Evolutionary conservation across 2,888 invertebrate species (phyloP).

Genomic region (Noctua janthe): DNA sequence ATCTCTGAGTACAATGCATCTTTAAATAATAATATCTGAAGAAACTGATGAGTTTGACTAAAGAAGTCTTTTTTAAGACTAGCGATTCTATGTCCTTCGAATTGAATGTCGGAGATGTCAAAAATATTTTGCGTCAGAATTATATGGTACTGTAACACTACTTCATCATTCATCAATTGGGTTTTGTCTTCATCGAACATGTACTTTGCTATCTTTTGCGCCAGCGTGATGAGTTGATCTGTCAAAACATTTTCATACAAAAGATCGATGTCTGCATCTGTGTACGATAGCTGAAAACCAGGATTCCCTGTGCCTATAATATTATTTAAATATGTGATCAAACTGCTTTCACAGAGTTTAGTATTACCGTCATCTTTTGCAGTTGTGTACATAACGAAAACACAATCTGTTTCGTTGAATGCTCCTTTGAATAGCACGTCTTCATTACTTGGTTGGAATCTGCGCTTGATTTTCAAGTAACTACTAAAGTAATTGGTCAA

Average conservation of each 20-base stretch:
- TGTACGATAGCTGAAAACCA: conserved; percentile 5
- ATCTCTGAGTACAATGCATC: conserved; percentile 10
- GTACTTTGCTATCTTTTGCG: background rate
- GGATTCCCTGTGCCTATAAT: conserved; percentile 7
- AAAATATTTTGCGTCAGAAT: conserved; percentile 21
- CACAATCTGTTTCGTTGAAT: conserved; percentile 14
- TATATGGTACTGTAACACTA: conserved; percentile 8
- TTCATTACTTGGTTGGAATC: background rate
- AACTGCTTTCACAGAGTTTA: background rate
- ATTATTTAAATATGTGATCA: background rate
- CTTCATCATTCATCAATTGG: conserved; percentile 24
- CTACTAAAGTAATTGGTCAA: background rate
- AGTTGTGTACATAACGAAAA: conserved; percentile 23
- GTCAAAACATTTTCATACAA: conserved; percentile 3
- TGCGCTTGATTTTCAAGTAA: conserved; percentile 7
- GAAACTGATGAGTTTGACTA: conserved; percentile 1
- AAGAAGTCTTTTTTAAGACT: conserved; percentile 12
- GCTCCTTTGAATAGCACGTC: background rate
- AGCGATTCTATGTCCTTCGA: conserved; percentile 17
- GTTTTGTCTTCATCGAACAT: conserved; percentile 6
- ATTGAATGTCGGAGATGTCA: conserved; percentile 12
- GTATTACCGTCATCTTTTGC: conserved; percentile 13
- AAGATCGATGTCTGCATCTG: conserved; percentile 9
- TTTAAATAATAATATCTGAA: conserved; percentile 21
- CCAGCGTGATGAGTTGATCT: conserved; percentile 1